Evolutionary conservation across 2,113 vertebrate genomes (phyloP).

Genomic region (Cephalopholis sonnerati): DNA sequence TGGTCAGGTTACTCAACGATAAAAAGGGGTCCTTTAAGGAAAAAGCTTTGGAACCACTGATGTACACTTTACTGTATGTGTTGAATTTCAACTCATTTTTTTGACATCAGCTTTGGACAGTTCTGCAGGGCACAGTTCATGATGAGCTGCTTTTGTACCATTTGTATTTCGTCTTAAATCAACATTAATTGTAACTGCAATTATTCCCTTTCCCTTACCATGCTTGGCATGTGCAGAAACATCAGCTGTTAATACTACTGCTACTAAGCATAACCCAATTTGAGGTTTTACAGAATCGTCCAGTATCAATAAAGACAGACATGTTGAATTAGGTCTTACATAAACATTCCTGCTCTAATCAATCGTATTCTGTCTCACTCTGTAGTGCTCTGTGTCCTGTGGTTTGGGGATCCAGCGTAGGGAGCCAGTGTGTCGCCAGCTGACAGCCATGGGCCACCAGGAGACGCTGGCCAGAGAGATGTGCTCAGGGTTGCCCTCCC

Average conservation of each 20-base stretch:
- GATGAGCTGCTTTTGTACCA: too few relatives aligned
- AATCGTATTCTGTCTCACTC: conserved; percentile 31
- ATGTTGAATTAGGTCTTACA: background rate
- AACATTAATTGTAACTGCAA: too few relatives aligned
- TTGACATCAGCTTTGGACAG: too few relatives aligned
- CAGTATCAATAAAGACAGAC: background rate
- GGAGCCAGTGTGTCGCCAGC: conserved; percentile 85
- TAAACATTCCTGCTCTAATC: background rate
- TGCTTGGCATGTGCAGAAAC: too few relatives aligned
- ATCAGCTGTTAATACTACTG: background rate
- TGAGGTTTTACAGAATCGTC: background rate
- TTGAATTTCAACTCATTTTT: too few relatives aligned
- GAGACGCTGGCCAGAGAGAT: conserved; percentile 77
- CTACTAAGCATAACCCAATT: background rate
- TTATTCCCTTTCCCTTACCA: too few relatives aligned
- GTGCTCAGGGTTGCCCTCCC: conserved; percentile 82
- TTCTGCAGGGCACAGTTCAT: too few relatives aligned
- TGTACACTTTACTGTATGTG: too few relatives aligned
- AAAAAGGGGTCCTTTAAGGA: too few relatives aligned
- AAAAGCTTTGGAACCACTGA: too few relatives aligned
- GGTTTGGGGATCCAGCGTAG: conserved; percentile 90
- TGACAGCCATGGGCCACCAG: conserved; percentile 84
- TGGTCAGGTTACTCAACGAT: too few relatives aligned
- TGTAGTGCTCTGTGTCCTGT: conserved; percentile 92
- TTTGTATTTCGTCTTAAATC: too few relatives aligned